These are phyloP conservation scores for Lucilia sericata DNA, from an alignment of 1,140 invertebrate genomes.

Conservation along the genomic window DNA sequence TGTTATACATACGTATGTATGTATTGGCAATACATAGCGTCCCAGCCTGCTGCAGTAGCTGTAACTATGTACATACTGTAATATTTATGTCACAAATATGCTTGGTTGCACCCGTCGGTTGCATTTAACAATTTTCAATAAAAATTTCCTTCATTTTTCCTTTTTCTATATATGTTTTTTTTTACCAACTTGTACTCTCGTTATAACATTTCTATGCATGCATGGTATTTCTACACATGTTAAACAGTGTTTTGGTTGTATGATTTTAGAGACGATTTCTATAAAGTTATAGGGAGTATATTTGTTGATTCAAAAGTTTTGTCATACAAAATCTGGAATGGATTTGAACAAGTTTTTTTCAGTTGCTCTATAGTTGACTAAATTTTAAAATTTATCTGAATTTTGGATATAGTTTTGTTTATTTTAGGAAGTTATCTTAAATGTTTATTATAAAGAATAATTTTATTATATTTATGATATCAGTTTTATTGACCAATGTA, in stretches of 20 bases:
- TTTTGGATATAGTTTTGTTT: no score
- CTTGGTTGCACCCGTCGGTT: slow-evolving; percentile 40
- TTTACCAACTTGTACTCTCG: slow-evolving; percentile 12
- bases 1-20: neutral
- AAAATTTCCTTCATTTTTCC: slow-evolving; percentile 12
- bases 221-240: neutral
- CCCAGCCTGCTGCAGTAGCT: neutral
- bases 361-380: no score
- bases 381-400: no score
- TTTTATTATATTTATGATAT: no score
- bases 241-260: neutral
- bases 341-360: no score
- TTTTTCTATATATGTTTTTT: neutral
- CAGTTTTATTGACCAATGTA: no score
- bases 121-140: slow-evolving; percentile 43
- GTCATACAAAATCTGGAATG: no score
- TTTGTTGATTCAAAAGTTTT: no score
- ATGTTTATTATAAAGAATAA: no score
- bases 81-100: slow-evolving; percentile 41
- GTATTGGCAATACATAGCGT: neutral
- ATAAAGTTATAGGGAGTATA: no score
- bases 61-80: neutral
- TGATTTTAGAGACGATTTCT: no score
- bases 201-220: slow-evolving; percentile 23
- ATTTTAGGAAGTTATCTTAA: no score